Conservation (phyloP, 1,140 invertebrate species). For the Bradynema listronoti region DNA sequence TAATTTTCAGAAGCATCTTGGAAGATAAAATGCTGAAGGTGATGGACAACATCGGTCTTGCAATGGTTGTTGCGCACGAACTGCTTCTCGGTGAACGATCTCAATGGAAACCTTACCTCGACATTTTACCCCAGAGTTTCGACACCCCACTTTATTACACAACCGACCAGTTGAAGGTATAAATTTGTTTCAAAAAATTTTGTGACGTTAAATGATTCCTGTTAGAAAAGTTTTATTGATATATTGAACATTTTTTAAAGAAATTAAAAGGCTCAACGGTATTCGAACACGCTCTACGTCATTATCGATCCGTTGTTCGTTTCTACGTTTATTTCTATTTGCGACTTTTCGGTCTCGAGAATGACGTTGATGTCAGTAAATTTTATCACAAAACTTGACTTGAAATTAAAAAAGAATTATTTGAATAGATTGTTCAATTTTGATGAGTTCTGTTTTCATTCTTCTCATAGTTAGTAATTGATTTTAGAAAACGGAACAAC, state of each 20-base stretch:
- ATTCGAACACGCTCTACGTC: constrained; percentile 34
- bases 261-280: constrained; percentile 38
- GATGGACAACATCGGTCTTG: constrained; percentile 33
- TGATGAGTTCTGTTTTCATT: not conserved
- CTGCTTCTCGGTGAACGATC: constrained; percentile 17
- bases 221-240: not conserved
- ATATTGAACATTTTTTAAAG: constrained; percentile 23
- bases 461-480: not conserved
- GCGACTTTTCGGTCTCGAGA: constrained; percentile 20
- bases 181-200: not conserved
- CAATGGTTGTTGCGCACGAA: constrained; percentile 29
- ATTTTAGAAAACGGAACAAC: constrained; percentile 8
- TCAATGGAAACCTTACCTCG: constrained; percentile 26
- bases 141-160: constrained; percentile 35
- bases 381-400: constrained; percentile 8
- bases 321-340: constrained; percentile 40
- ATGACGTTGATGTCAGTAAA: constrained; percentile 7
- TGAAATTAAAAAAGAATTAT: not conserved
- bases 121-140: constrained; percentile 19
- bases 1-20: constrained; percentile 28
- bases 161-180: constrained; percentile 26
- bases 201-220: not conserved
- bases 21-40: constrained; percentile 24
- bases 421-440: not conserved
- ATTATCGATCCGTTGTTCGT: constrained; percentile 38